A percentile compares a stretch with the other conserved stretches of the same genome.
These are phyloP conservation scores for Hemichromis elongatus DNA, from an alignment of 2,113 vertebrate species.

Conservation along the genomic window DNA sequence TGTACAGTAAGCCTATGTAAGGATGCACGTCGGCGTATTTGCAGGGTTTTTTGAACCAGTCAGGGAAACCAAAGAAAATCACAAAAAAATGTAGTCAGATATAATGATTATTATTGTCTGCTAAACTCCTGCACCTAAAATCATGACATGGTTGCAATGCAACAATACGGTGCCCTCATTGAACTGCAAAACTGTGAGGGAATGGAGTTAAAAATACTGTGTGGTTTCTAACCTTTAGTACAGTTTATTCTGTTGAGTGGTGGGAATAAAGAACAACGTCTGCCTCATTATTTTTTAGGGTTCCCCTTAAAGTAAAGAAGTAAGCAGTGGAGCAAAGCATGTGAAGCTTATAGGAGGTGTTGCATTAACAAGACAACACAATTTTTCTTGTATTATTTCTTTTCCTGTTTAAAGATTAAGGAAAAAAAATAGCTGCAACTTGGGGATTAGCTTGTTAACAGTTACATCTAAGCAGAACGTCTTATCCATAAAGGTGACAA, in stretches of 20 bases:
- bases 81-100: background rate
- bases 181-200: background rate
- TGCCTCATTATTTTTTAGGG: background rate
- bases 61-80: background rate
- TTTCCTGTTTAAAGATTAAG: background rate
- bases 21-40: background rate
- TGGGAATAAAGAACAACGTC: background rate
- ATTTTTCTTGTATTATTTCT: background rate
- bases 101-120: background rate
- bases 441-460: background rate
- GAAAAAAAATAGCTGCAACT: fast-evolving
- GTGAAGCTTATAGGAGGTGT: background rate
- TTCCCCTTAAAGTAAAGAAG: background rate
- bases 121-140: background rate
- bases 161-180: background rate
- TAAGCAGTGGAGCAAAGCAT: background rate
- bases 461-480: background rate
- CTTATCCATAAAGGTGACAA: background rate
- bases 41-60: background rate
- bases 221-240: background rate
- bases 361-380: background rate
- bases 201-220: background rate
- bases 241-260: background rate
- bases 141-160: background rate
- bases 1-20: background rate